Evolutionary conservation across 2,888 invertebrate genomes (phyloP).

Genomic region (Pyrgus malvae): DNA sequence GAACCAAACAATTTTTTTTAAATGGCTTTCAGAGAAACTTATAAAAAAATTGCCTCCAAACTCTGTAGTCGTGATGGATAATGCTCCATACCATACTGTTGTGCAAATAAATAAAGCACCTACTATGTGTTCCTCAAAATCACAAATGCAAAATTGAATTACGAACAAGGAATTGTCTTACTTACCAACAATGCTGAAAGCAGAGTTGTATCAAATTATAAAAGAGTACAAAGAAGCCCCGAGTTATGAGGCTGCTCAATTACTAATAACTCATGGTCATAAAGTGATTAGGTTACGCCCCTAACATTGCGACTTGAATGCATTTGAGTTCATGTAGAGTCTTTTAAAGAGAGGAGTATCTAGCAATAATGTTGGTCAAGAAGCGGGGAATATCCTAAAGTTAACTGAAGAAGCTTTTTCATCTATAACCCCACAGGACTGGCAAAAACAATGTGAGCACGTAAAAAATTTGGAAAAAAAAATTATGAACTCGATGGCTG

Average conservation of each 20-base stretch:
- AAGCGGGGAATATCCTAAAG: slow-evolving; percentile 23
- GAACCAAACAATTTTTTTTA: too few relatives aligned
- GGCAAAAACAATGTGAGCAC: slow-evolving; percentile 8
- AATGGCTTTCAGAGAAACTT: too few relatives aligned
- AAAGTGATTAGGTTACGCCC: slow-evolving; percentile 21
- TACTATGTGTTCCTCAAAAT: slow-evolving; percentile 2
- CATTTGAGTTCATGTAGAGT: slow-evolving; percentile 34
- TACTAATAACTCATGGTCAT: neutral
- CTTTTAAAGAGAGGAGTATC: slow-evolving; percentile 34
- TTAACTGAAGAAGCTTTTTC: slow-evolving; percentile 32
- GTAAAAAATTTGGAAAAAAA: neutral
- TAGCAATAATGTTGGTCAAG: slow-evolving; percentile 33
- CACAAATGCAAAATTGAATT: slow-evolving; percentile 6
- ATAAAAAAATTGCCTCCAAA: neutral
- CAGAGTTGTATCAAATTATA: slow-evolving; percentile 13
- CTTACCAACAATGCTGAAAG: slow-evolving; percentile 2
- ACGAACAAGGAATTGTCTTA: slow-evolving; percentile 5
- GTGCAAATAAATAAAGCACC: neutral
- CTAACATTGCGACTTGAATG: slow-evolving; percentile 29
- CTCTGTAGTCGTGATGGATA: neutral
- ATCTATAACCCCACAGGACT: slow-evolving; percentile 10
- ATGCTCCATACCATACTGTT: neutral
- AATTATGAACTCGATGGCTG: neutral
- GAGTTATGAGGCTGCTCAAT: slow-evolving; percentile 4
- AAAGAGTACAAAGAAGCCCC: slow-evolving; percentile 11